phyloP scores from a whole-genome alignment of 2,888 invertebrate genomes.

The Microchrysa polita region DNA sequence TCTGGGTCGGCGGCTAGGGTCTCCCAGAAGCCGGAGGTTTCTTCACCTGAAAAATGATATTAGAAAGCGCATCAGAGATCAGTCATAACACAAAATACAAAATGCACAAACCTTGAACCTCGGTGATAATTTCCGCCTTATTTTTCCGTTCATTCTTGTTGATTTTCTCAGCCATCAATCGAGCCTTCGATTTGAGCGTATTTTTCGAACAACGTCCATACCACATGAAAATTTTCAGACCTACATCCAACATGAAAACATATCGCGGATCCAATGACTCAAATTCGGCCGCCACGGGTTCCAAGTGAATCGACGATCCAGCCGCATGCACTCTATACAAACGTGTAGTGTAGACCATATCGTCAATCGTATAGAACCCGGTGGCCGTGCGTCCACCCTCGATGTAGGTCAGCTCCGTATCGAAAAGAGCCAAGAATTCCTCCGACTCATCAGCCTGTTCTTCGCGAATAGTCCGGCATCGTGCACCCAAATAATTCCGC shows the following conservation, averaged over 20 bases:
- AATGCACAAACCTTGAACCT: conserved; percentile 70
- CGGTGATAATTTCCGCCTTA: conserved; percentile 87
- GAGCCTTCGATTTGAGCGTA: conserved; percentile 80
- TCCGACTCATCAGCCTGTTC: conserved; percentile 97
- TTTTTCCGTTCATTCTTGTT: conserved; percentile 98
- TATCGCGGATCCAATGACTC: conserved; percentile 88
- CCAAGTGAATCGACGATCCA: conserved; percentile 87
- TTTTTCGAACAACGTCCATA: conserved; percentile 80
- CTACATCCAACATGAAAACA: conserved; percentile 92
- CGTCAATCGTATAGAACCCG: conserved; percentile 97
- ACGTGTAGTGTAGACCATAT: conserved; percentile 83
- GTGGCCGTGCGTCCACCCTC: conserved; percentile 97
- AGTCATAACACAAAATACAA: neutral
- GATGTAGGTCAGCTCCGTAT: conserved; percentile 90
- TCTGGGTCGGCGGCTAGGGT: conserved; percentile 67
- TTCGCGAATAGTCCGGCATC: conserved; percentile 92
- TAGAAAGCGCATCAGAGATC: neutral
- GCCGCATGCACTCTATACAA: conserved; percentile 89
- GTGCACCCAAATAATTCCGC: conserved; percentile 93
- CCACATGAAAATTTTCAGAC: conserved; percentile 90
- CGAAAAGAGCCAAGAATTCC: conserved; percentile 93
- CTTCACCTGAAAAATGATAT: conserved; percentile 66
- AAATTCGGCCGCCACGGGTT: conserved; percentile 79
- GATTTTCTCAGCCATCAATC: conserved; percentile 94
- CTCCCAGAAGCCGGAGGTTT: conserved; percentile 87